Percentiles rank a stretch among this genome's conserved stretches.
Evolutionary conservation across 2,113 vertebrate genomes (phyloP).

Genomic region (Psephotus haematonotus): DNA sequence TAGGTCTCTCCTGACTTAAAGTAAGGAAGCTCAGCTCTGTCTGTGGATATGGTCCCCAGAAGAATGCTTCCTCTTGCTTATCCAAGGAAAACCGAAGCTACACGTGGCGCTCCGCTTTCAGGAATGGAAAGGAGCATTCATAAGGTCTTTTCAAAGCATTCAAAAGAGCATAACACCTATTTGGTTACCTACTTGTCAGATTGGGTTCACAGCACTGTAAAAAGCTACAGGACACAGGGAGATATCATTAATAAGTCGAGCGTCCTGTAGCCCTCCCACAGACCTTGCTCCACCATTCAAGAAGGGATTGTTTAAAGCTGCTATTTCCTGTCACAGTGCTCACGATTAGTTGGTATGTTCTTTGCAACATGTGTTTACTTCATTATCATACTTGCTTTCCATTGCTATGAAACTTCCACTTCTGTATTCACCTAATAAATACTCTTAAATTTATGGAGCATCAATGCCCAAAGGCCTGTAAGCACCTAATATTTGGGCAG

Average conservation of each 20-base stretch:
- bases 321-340: background rate
- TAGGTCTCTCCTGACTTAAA: rapidly evolving
- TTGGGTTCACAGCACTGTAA: background rate
- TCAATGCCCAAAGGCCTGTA: background rate
- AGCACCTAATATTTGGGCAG: constrained; percentile 41
- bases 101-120: background rate
- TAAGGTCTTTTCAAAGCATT: background rate
- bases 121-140: background rate
- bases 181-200: background rate
- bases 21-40: rapidly evolving
- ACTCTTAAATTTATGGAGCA: constrained; percentile 21
- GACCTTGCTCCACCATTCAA: background rate
- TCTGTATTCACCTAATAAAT: constrained; percentile 50
- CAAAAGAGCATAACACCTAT: background rate
- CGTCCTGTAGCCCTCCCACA: background rate
- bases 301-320: background rate
- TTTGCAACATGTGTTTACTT: constrained; percentile 51
- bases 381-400: constrained; percentile 38
- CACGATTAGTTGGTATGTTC: background rate
- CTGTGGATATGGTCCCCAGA: background rate
- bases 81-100: background rate
- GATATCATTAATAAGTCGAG: background rate
- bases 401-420: background rate
- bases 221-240: background rate
- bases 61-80: background rate